phyloP scores from a whole-genome alignment of 2,888 invertebrate genomes.

The Busseola fusca region DNA sequence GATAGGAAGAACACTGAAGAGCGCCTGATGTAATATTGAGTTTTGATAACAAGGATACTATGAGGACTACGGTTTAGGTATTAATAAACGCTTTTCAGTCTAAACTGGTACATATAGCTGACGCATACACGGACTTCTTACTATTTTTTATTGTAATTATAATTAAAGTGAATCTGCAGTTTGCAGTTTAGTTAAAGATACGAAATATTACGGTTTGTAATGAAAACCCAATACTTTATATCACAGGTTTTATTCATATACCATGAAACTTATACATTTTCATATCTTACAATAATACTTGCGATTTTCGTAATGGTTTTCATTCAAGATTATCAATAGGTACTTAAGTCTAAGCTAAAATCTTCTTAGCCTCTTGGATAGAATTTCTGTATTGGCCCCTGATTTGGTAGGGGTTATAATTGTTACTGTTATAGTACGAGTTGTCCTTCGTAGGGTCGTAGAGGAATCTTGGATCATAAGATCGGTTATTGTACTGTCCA shows the following conservation, averaged over 20 bases:
- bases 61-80: background rate
- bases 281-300: conserved; percentile 8
- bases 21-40: background rate
- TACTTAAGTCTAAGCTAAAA: conserved; percentile 25
- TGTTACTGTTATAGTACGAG: conserved; percentile 60
- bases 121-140: background rate
- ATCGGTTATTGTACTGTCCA: conserved; percentile 68
- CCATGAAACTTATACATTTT: conserved; percentile 25
- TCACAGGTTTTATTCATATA: conserved; percentile 45
- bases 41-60: background rate
- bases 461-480: conserved; percentile 69
- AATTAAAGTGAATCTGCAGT: background rate
- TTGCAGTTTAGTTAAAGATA: background rate
- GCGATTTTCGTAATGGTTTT: conserved; percentile 1
- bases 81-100: background rate
- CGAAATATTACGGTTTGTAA: background rate
- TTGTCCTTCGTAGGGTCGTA: conserved; percentile 66
- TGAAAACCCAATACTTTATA: conserved; percentile 27
- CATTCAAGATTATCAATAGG: background rate
- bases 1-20: conserved; percentile 10
- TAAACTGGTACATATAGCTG: background rate
- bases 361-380: conserved; percentile 64
- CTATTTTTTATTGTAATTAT: background rate
- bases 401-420: conserved; percentile 61
- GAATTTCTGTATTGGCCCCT: conserved; percentile 47